Conservation (phyloP, 2,888 invertebrate species). For the Formica aserva region DNA sequence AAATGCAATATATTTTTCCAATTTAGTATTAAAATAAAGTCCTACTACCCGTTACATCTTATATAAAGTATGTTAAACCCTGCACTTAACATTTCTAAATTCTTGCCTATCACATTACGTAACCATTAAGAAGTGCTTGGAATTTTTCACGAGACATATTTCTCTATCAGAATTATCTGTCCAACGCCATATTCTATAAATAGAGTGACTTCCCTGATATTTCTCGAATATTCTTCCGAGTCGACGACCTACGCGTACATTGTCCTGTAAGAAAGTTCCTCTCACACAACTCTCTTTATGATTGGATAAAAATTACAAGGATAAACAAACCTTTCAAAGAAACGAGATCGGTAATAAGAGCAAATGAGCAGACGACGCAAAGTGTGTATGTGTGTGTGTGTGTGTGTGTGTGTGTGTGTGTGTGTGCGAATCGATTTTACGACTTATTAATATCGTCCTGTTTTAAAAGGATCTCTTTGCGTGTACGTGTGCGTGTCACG, state of each 20-base stretch:
- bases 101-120: background rate
- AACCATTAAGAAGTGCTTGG: background rate
- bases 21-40: background rate
- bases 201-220: background rate
- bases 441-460: slow-evolving; percentile 42
- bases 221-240: slow-evolving; percentile 23
- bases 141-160: slow-evolving; percentile 12
- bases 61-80: background rate
- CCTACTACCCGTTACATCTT: background rate
- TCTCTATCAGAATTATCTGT: background rate
- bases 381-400: no score
- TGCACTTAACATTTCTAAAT: slow-evolving; percentile 6
- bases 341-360: slow-evolving; percentile 10
- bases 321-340: slow-evolving; percentile 15
- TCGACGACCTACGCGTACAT: slow-evolving; percentile 7
- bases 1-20: background rate
- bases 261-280: background rate
- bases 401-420: no score
- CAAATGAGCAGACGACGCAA: background rate
- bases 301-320: slow-evolving; percentile 38
- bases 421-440: slow-evolving; percentile 27
- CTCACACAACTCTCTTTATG: background rate
- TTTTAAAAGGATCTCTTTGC: slow-evolving; percentile 15
- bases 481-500: background rate
- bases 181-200: background rate